Conservation (phyloP, 1,140 invertebrate species). For the Diachasmimorpha longicaudata region DNA sequence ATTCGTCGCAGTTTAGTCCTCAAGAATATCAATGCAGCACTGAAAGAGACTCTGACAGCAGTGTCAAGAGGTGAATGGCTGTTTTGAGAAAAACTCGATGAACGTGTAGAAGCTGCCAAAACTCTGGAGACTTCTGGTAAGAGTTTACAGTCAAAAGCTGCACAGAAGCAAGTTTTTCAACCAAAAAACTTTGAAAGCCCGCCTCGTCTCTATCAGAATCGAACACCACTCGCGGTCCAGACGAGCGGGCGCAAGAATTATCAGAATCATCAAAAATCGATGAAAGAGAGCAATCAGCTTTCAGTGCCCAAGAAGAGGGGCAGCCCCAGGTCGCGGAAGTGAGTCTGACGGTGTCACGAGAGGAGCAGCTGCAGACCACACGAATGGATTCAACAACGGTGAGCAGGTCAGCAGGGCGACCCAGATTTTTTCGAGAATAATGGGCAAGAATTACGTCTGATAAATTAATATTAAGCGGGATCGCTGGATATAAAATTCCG, state of each 20-base stretch:
- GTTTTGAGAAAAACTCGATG: conserved; percentile 14
- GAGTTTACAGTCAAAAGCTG: neutral
- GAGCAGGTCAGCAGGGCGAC: neutral
- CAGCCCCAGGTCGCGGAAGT: neutral
- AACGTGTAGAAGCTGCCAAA: neutral
- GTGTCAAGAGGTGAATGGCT: conserved; percentile 12
- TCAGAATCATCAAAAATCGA: neutral
- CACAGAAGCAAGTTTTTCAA: neutral
- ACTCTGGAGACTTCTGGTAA: neutral
- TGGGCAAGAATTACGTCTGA: conserved; percentile 13
- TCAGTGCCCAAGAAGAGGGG: neutral
- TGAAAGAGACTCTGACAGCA: neutral
- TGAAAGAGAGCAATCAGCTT: neutral
- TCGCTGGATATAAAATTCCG: conserved; percentile 6
- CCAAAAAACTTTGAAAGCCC: conserved; percentile 14
- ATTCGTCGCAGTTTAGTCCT: conserved; percentile 21
- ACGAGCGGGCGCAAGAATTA: neutral
- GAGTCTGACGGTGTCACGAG: neutral
- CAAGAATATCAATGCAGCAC: conserved; percentile 10
- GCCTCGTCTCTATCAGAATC: neutral
- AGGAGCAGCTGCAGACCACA: neutral
- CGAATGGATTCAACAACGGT: neutral
- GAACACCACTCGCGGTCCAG: neutral
- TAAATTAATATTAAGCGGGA: neutral
- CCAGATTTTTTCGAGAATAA: neutral